A percentile compares a stretch with the other conserved stretches of the same genome.
phyloP scores from a whole-genome alignment of 2,797 vertebrate species.

The Danio choprae region DNA sequence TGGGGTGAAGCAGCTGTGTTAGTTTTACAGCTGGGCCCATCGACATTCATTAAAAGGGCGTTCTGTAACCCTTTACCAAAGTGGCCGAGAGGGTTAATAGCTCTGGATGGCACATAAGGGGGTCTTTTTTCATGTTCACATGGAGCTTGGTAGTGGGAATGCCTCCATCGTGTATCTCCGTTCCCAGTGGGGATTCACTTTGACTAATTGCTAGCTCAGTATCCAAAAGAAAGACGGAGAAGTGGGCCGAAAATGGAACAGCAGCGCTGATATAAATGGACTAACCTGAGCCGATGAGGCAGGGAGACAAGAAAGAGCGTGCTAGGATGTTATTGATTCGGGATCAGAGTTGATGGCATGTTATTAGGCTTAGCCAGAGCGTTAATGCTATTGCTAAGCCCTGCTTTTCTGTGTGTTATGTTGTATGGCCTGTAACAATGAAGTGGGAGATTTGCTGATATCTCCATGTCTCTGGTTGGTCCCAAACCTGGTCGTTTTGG shows the following conservation, averaged over 20 bases:
- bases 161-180: slow-evolving; percentile 44
- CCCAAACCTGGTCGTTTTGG: slow-evolving; percentile 12
- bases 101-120: slow-evolving; percentile 44
- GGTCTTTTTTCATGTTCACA: slow-evolving; percentile 54
- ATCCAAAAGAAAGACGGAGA: slow-evolving; percentile 42
- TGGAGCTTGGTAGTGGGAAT: slow-evolving; percentile 47
- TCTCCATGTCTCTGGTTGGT: not conserved
- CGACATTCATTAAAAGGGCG: slow-evolving; percentile 52
- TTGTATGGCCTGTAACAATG: not conserved
- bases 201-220: slow-evolving; percentile 59
- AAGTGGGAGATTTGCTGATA: not conserved
- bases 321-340: slow-evolving; percentile 50
- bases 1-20: slow-evolving; percentile 48
- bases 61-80: slow-evolving; percentile 40
- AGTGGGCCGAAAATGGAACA: slow-evolving; percentile 38
- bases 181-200: slow-evolving; percentile 54
- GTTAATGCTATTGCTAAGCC: not conserved
- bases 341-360: slow-evolving; percentile 27
- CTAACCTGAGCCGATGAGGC: slow-evolving; percentile 54
- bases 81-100: slow-evolving; percentile 57
- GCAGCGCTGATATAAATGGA: slow-evolving; percentile 46
- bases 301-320: slow-evolving; percentile 5
- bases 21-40: slow-evolving; percentile 53
- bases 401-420: slow-evolving; percentile 14
- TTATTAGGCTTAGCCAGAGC: slow-evolving; percentile 31